Evolutionary conservation across 2,797 vertebrate species (phyloP).

Genomic region (Gouania willdenowi): DNA sequence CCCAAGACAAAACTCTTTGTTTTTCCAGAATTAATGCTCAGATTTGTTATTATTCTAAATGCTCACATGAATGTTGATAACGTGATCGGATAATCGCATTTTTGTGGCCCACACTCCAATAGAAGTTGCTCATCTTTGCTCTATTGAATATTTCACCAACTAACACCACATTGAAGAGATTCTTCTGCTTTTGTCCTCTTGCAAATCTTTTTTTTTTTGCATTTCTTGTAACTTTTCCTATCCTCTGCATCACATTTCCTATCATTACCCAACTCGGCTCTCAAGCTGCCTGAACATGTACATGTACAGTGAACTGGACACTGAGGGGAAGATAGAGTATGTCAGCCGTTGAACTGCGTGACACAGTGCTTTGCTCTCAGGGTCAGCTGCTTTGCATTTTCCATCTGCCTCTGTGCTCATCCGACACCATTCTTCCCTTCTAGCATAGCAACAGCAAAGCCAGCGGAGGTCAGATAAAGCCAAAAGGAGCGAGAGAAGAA

Average conservation of each 20-base stretch:
- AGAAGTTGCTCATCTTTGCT: no score
- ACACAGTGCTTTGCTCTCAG: conserved; percentile 5
- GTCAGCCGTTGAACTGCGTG: conserved; percentile 13
- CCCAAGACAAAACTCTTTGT: no score
- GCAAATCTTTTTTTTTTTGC: conserved; percentile 52
- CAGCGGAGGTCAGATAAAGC: conserved; percentile 49
- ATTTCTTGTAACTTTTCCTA: conserved; percentile 54
- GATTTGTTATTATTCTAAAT: no score
- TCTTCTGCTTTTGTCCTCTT: conserved; percentile 22
- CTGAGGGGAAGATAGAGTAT: conserved; percentile 13
- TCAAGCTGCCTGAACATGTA: conserved; percentile 8
- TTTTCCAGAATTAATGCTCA: no score
- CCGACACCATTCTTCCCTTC: conserved; percentile 21
- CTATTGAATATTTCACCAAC: no score
- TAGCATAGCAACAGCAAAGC: conserved; percentile 41
- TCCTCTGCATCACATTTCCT: conserved; percentile 38
- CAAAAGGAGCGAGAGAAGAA: conserved; percentile 8
- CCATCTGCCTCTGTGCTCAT: conserved; percentile 19
- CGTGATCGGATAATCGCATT: no score
- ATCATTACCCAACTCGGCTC: conserved; percentile 19
- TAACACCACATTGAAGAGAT: no score
- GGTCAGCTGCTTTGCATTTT: conserved; percentile 37
- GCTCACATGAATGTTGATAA: no score
- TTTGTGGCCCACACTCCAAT: no score
- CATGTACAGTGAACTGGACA: conserved; percentile 8